A percentile compares a stretch with the other conserved stretches of the same genome.
Conservation (phyloP, 1,140 invertebrate genomes). For the Homalodisca vitripennis region DNA sequence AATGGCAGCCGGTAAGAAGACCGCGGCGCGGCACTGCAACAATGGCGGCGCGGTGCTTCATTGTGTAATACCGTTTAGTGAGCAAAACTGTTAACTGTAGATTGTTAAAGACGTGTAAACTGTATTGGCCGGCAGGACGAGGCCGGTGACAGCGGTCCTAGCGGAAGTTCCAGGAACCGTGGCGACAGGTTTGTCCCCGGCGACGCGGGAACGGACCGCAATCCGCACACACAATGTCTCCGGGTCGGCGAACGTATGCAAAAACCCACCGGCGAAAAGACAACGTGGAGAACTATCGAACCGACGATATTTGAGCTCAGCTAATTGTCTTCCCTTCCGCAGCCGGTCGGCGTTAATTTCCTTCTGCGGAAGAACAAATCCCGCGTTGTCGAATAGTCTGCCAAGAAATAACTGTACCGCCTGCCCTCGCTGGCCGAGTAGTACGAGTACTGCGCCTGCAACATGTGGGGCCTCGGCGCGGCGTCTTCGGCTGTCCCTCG, state of each 20-base stretch:
- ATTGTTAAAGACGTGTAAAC: background rate
- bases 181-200: slow-evolving; percentile 23
- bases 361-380: background rate
- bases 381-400: background rate
- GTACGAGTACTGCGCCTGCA: background rate
- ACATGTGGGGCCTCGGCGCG: background rate
- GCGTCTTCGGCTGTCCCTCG: background rate
- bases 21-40: background rate
- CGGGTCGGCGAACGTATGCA: background rate
- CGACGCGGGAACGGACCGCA: background rate
- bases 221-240: background rate
- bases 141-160: slow-evolving; percentile 20
- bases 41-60: background rate
- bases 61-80: background rate
- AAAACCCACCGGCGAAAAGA: slow-evolving; percentile 7
- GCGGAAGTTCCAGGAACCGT: slow-evolving; percentile 9
- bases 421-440: background rate
- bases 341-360: background rate
- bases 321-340: too few species aligned
- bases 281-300: too few species aligned
- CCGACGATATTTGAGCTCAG: too few species aligned
- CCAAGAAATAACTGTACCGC: background rate
- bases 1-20: background rate
- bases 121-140: background rate
- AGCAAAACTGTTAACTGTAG: background rate